phyloP scores from a whole-genome alignment of 2,797 vertebrate species.

The Parauchenoglanis ngamensis region DNA sequence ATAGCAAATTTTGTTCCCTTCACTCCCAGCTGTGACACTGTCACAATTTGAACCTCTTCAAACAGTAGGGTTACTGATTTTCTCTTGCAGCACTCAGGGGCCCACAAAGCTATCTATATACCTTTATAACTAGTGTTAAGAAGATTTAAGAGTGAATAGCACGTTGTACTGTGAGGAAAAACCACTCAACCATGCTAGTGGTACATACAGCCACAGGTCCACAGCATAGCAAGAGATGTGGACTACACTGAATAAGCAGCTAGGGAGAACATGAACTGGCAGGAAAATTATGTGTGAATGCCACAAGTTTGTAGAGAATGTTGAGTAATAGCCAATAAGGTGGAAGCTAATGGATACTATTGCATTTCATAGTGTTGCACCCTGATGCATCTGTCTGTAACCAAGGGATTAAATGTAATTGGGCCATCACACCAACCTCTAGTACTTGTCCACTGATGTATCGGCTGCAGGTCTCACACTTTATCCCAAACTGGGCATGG shows the following conservation, averaged over 20 bases:
- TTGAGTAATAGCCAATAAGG: background rate
- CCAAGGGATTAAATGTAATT: background rate
- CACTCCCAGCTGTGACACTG: background rate
- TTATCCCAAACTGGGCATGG: conserved; percentile 95
- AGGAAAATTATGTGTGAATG: background rate
- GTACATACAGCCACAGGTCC: background rate
- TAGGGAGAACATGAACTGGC: background rate
- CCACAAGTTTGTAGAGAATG: background rate
- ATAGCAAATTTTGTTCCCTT: background rate
- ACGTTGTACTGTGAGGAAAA: background rate
- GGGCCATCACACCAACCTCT: conserved; percentile 83
- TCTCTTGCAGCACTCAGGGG: background rate
- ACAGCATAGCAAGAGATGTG: background rate
- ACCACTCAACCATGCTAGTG: background rate
- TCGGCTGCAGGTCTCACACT: conserved; percentile 94
- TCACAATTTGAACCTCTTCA: background rate
- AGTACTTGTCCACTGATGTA: conserved; percentile 97
- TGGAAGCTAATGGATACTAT: background rate
- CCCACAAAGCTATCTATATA: background rate
- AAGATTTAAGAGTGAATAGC: background rate
- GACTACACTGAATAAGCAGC: background rate
- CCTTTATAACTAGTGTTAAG: background rate
- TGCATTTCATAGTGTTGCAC: background rate
- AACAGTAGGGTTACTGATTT: background rate
- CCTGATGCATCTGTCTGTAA: no score